A percentile compares a stretch with the other conserved stretches of the same genome.
Evolutionary conservation across 2,797 vertebrate species (phyloP).

Genomic region (Acipenser oxyrinchus): DNA sequence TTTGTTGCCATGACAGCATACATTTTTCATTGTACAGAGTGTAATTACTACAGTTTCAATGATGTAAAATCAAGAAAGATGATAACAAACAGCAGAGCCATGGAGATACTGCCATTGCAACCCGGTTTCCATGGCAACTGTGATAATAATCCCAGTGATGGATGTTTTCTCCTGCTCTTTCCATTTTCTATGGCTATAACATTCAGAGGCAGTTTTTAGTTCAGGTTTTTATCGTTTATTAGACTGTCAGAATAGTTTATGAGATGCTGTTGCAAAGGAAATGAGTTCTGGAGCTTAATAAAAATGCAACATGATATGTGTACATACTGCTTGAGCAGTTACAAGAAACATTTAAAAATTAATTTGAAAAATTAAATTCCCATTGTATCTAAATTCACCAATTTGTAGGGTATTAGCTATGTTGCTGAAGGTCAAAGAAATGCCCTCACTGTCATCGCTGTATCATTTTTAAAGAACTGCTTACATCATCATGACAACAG

Average conservation of each 20-base stretch:
- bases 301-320: slow-evolving; percentile 83
- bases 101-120: slow-evolving; percentile 85
- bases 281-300: slow-evolving; percentile 82
- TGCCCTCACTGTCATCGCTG: slow-evolving; percentile 14
- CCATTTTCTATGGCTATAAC: slow-evolving; percentile 85
- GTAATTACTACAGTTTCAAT: slow-evolving; percentile 93
- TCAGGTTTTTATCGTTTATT: slow-evolving; percentile 91
- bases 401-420: slow-evolving; percentile 62
- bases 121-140: slow-evolving; percentile 78
- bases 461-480: neutral
- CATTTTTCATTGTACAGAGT: slow-evolving; percentile 83
- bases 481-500: no score
- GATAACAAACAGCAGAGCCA: slow-evolving; percentile 85
- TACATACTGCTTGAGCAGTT: slow-evolving; percentile 74
- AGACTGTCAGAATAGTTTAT: slow-evolving; percentile 94
- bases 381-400: slow-evolving; percentile 75
- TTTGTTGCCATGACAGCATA: slow-evolving; percentile 84
- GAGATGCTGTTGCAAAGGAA: slow-evolving; percentile 87
- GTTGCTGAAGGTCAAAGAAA: slow-evolving; percentile 56
- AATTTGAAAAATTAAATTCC: slow-evolving; percentile 67
- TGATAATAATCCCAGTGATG: slow-evolving; percentile 89
- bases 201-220: slow-evolving; percentile 82
- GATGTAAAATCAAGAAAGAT: slow-evolving; percentile 90
- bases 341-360: slow-evolving; percentile 70
- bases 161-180: slow-evolving; percentile 86